Evolutionary conservation across 1,140 invertebrate species (phyloP).

Genomic region (Meloidogyne floridensis): DNA sequence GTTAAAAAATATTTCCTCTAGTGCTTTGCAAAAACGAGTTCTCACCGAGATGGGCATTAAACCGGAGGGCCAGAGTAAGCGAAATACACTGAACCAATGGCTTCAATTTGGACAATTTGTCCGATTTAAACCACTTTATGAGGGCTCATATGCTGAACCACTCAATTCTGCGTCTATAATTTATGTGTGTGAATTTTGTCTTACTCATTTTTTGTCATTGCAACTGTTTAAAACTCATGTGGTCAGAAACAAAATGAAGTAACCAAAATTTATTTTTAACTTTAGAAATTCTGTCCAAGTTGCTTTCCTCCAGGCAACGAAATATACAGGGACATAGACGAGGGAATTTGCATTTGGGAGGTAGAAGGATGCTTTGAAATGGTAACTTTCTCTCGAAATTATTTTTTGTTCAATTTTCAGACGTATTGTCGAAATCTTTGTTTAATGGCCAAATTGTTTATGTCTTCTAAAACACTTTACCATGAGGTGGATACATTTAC

Average conservation of each 20-base stretch:
- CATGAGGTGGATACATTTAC: constrained; percentile 99
- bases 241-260: constrained; percentile 28
- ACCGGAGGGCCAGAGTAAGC: background rate
- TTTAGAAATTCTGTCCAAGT: constrained; percentile 79
- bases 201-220: constrained; percentile 27
- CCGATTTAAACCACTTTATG: constrained; percentile 43
- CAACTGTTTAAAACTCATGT: constrained; percentile 42
- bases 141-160: constrained; percentile 43
- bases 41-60: constrained; percentile 15
- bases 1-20: background rate
- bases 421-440: constrained; percentile 95
- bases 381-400: constrained; percentile 64
- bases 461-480: constrained; percentile 97
- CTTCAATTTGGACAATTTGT: constrained; percentile 42
- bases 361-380: constrained; percentile 98
- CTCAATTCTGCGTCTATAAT: constrained; percentile 33
- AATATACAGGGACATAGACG: constrained; percentile 85
- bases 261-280: background rate
- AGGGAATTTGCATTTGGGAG: constrained; percentile 80
- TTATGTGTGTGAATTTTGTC: constrained; percentile 54
- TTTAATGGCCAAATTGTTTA: constrained; percentile 90
- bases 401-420: constrained; percentile 45
- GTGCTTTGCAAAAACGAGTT: background rate
- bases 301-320: constrained; percentile 97
- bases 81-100: constrained; percentile 37